Conservation (phyloP, 1,140 invertebrate genomes). For the Eriosoma lanigerum region DNA sequence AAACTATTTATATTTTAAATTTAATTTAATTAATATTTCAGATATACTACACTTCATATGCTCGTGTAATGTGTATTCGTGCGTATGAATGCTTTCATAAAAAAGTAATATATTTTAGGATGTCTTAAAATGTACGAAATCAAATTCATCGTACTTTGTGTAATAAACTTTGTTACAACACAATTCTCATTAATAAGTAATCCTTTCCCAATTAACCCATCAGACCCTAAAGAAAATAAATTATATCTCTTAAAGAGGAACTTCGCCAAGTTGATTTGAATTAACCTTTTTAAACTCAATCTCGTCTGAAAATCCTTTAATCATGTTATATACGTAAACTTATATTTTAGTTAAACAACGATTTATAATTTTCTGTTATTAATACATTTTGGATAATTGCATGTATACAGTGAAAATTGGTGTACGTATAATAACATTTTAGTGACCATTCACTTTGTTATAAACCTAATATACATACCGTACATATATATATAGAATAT, state of each 20-base stretch:
- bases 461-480: background rate
- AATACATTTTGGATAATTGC: background rate
- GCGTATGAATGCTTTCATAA: background rate
- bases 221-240: constrained; percentile 45
- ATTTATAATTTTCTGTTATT: constrained; percentile 4
- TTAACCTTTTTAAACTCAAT: constrained; percentile 48
- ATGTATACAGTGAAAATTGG: background rate
- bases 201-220: constrained; percentile 41
- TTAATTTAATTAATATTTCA: no score
- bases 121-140: constrained; percentile 5
- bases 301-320: constrained; percentile 40
- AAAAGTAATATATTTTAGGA: constrained; percentile 27
- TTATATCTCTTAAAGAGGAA: constrained; percentile 41
- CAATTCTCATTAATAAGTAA: constrained; percentile 46
- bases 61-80: no score
- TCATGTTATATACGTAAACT: constrained; percentile 25
- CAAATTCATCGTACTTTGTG: constrained; percentile 23
- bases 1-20: no score
- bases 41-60: no score
- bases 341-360: constrained; percentile 34
- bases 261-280: constrained; percentile 42
- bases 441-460: constrained; percentile 11
- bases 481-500: no score
- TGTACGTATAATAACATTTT: background rate
- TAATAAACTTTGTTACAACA: constrained; percentile 37